Evolutionary conservation across 2,113 vertebrate species (phyloP), one percentile per base, ranked within the genome.

Genomic region (Pterocles gutturalis): DNA sequence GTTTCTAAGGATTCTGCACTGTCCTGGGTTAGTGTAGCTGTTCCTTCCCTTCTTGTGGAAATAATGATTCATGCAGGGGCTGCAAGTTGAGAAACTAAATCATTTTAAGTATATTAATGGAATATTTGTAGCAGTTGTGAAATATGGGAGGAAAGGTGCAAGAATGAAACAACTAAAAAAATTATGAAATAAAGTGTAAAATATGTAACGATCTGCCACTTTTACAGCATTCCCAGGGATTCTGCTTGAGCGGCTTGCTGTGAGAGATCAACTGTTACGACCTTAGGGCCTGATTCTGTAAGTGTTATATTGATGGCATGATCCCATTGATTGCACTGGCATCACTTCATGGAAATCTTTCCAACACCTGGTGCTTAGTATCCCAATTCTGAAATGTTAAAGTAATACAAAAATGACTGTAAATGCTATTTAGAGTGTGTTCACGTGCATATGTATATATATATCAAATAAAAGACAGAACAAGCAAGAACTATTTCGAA

Each of bases 101-200:
- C 0, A 29, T 86, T 95, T 96, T 26, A 83, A 73, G 33, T 66
- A 65, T 66, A 12, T 36, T 81, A 92, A 66, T 70, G 49, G 75
- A 77, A 80, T 85, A 88, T 49, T 89, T 73, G 26, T 48, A 91
- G 61, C 28, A 75, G 49, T 86, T 95, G 89, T 87, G 89, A 91
- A 60, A n/a, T 94, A 70, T 36, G 62, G 55, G 34, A 78, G 43
- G 38, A 80, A 38, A 49, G n/a, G 45, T 86, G 19, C 25, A 76
- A 81, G 61, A 89, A 79, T 75, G 26, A 69, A 96, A 83, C 25
- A 55, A 28, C 24, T 24, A 51, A 41, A 12, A 75, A 62, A 88
- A 77, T 71, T 53, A 33, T 70, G 80, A 55, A 72, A 91, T 73
- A 61, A 86, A 81, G 71, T 92, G 57, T 87, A 81, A 95, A 92